Conservation (phyloP, 2,113 vertebrate genomes). For the Misgurnus anguillicaudatus region DNA sequence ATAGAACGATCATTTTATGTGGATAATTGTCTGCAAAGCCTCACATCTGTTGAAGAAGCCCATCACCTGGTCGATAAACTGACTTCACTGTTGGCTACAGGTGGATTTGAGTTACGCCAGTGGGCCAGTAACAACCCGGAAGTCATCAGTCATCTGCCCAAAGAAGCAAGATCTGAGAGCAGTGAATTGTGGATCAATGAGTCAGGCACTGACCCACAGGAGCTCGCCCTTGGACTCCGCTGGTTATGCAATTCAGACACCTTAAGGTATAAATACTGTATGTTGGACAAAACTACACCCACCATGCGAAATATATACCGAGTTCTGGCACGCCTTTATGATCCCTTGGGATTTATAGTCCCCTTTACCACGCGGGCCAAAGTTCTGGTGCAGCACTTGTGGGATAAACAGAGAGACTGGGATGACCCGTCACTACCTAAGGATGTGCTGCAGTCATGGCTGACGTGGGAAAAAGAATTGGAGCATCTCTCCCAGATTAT, state of each 20-base stretch:
- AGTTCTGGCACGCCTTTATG: slow-evolving; percentile 38
- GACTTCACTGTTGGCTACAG: background rate
- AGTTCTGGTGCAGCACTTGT: background rate
- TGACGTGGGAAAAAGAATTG: background rate
- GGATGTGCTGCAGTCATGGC: background rate
- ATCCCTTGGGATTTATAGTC: slow-evolving; percentile 36
- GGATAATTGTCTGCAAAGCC: slow-evolving; percentile 43
- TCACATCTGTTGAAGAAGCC: slow-evolving; percentile 8
- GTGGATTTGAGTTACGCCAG: slow-evolving; percentile 45
- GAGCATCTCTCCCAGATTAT: background rate
- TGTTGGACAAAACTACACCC: too few relatives aligned
- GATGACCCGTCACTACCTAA: background rate
- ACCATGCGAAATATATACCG: slow-evolving; percentile 17
- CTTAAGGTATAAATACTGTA: slow-evolving; percentile 11
- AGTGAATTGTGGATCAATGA: slow-evolving; percentile 47
- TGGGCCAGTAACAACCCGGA: slow-evolving; percentile 10
- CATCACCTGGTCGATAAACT: slow-evolving; percentile 29
- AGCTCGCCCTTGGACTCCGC: slow-evolving; percentile 9
- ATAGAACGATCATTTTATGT: background rate
- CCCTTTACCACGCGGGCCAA: slow-evolving; percentile 24
- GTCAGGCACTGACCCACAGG: background rate
- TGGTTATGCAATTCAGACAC: slow-evolving; percentile 10
- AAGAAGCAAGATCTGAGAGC: too few relatives aligned
- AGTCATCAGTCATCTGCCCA: too few relatives aligned
- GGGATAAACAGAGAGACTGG: background rate